phyloP scores from a whole-genome alignment of 2,113 vertebrate genomes.

The Gasterosteus nipponicus region DNA sequence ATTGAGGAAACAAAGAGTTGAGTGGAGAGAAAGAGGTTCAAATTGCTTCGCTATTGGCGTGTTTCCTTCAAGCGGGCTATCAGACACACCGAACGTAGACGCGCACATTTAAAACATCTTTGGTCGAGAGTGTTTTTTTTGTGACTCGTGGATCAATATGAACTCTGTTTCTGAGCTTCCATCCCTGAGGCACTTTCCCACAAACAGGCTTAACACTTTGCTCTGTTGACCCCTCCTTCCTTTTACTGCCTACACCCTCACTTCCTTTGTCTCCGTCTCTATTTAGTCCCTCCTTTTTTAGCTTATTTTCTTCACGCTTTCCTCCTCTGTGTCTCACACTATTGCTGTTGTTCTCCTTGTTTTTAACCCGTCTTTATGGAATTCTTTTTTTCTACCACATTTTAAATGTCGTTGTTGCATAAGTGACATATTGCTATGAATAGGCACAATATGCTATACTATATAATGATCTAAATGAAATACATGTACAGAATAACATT shows the following conservation, averaged over 20 bases:
- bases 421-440: conserved; percentile 4
- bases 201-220: conserved; percentile 70
- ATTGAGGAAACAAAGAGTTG: conserved; percentile 19
- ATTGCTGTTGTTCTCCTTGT: not conserved
- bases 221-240: conserved; percentile 20
- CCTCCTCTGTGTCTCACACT: not conserved
- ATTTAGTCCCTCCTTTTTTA: conserved; percentile 18
- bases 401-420: not conserved
- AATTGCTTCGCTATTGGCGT: conserved; percentile 1
- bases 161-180: conserved; percentile 60
- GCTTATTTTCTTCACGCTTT: conserved; percentile 1
- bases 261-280: conserved; percentile 54
- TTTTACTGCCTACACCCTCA: conserved; percentile 40
- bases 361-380: not conserved
- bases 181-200: conserved; percentile 75
- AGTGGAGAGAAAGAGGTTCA: conserved; percentile 1
- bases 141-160: conserved; percentile 73
- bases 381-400: not conserved
- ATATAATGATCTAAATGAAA: not conserved
- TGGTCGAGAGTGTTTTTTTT: conserved; percentile 52
- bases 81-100: conserved; percentile 14
- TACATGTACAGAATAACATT: conserved; percentile 7
- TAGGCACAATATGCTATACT: not conserved
- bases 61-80: conserved; percentile 19
- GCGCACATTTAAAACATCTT: conserved; percentile 34